These are phyloP conservation scores for Erebia aethiops DNA, from an alignment of 2,888 invertebrate genomes.

Conservation along the genomic window DNA sequence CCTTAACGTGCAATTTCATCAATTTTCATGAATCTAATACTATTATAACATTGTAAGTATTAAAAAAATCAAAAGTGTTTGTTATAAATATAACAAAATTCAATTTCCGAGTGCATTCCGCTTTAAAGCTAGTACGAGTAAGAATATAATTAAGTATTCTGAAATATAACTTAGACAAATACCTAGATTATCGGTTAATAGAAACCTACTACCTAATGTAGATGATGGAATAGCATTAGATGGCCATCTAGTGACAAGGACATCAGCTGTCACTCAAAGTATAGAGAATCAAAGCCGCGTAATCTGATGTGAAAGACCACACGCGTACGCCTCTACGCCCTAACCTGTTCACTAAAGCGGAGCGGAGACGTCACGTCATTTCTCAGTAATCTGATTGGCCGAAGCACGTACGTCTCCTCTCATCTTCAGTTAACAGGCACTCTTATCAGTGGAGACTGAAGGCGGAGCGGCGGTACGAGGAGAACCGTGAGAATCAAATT, in stretches of 20 bases:
- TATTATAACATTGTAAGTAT: too few species aligned
- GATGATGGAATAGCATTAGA: slow-evolving; percentile 12
- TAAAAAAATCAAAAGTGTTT: too few species aligned
- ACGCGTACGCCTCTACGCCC: background rate
- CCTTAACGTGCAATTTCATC: too few species aligned
- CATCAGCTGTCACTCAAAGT: slow-evolving; percentile 14
- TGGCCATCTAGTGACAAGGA: slow-evolving; percentile 2
- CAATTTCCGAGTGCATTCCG: background rate
- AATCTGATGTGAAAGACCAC: background rate
- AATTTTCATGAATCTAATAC: too few species aligned
- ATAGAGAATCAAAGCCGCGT: background rate
- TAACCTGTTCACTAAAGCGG: background rate
- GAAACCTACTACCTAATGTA: background rate
- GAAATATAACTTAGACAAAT: background rate
- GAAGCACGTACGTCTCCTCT: too few species aligned
- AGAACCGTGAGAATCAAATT: too few species aligned
- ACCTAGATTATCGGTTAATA: background rate
- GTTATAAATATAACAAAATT: background rate
- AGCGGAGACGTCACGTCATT: background rate
- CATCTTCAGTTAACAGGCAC: too few species aligned
- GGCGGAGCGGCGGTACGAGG: too few species aligned
- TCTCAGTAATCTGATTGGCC: too few species aligned
- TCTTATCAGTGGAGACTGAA: too few species aligned
- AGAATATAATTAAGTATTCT: too few species aligned
- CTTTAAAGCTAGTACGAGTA: too few species aligned